A percentile compares a stretch with the other conserved stretches of the same genome.
Evolutionary conservation across 2,888 invertebrate genomes (phyloP).

Genomic region (Unio pictorum): DNA sequence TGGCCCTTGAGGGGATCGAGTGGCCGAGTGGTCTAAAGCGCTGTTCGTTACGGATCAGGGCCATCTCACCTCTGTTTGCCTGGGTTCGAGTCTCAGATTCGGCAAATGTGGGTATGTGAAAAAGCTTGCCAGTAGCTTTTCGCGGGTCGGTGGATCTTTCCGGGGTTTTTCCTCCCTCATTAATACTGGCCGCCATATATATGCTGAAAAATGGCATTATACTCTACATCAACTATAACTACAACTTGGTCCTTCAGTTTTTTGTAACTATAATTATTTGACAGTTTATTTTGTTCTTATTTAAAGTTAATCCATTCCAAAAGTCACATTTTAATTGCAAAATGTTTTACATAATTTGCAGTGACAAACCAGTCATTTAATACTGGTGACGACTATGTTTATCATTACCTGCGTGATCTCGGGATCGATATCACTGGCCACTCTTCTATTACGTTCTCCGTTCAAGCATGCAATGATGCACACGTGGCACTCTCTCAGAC

Average conservation of each 20-base stretch:
- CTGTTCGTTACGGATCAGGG: no score
- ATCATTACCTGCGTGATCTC: conserved; percentile 37
- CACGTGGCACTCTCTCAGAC: conserved; percentile 83
- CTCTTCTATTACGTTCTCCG: conserved; percentile 76
- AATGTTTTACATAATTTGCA: conserved; percentile 6
- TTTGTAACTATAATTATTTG: background rate
- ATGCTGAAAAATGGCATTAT: no score
- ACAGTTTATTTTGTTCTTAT: background rate
- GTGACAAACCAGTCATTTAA: conserved; percentile 16
- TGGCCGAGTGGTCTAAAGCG: no score
- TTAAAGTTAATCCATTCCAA: background rate
- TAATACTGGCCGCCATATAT: no score
- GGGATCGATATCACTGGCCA: conserved; percentile 35
- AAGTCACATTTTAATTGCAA: background rate
- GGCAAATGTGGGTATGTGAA: no score
- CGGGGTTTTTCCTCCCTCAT: no score
- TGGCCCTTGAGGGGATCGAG: no score
- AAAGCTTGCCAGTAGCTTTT: no score
- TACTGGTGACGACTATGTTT: conserved; percentile 34
- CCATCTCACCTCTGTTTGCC: no score
- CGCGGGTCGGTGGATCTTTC: no score
- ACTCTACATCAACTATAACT: no score
- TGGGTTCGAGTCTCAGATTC: no score
- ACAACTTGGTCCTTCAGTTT: background rate
- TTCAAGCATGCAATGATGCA: conserved; percentile 86